A percentile compares a stretch with the other conserved stretches of the same genome.
Conservation (phyloP, 2,797 vertebrate genomes). For the Gobio occitaniae region DNA sequence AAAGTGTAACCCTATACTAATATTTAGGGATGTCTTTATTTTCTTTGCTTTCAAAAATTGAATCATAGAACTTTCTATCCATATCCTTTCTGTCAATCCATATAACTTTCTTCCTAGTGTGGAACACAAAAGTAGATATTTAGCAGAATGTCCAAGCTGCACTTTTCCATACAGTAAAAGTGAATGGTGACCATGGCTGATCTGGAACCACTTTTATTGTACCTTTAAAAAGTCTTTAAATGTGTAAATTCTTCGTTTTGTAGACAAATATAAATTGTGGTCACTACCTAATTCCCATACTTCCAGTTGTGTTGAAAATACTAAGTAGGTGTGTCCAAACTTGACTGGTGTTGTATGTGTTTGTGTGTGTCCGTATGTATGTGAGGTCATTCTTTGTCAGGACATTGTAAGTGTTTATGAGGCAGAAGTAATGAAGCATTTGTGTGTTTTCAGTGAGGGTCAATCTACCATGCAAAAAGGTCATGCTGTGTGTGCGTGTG, state of each 20-base stretch:
- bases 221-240: neutral
- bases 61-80: neutral
- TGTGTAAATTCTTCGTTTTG: neutral
- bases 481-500: slow-evolving; percentile 9
- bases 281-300: neutral
- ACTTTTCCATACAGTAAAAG: neutral
- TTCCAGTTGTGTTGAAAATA: neutral
- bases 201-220: neutral
- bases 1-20: no score
- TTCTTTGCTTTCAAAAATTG: no score
- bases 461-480: slow-evolving; percentile 29
- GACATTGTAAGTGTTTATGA: slow-evolving; percentile 21
- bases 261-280: neutral
- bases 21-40: no score
- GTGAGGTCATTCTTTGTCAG: slow-evolving; percentile 18
- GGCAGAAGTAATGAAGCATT: slow-evolving; percentile 42
- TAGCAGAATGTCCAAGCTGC: neutral
- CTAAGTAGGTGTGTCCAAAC: slow-evolving; percentile 7
- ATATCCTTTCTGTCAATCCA: neutral
- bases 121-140: neutral
- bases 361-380: neutral
- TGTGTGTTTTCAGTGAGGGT: slow-evolving; percentile 15
- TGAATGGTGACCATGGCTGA: neutral
- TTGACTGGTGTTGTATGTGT: neutral
- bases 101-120: neutral